Conservation (phyloP, 2,888 invertebrate species). For the Drosophila atroscutellata region DNA sequence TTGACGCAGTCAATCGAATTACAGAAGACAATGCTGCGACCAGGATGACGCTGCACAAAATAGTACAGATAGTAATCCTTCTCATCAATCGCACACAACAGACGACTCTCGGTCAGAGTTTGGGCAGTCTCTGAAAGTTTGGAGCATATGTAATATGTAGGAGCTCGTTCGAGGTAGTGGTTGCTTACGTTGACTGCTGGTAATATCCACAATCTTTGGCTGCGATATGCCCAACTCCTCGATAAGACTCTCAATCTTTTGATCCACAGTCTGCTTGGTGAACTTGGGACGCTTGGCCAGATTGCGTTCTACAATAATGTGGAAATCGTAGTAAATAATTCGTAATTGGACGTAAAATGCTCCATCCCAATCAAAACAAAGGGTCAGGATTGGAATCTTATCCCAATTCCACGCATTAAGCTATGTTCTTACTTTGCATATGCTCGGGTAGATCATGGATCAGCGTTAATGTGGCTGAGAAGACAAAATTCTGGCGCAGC, state of each 20-base stretch:
- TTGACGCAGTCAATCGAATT: slow-evolving; percentile 97
- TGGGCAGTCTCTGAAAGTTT: slow-evolving; percentile 90
- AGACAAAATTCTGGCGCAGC: slow-evolving; percentile 95
- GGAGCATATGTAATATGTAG: background rate
- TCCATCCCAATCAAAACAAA: background rate
- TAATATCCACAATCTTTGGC: slow-evolving; percentile 97
- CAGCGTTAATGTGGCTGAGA: slow-evolving; percentile 98
- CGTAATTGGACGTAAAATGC: background rate
- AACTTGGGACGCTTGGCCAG: slow-evolving; percentile 84
- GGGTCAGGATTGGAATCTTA: background rate
- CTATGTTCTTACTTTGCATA: slow-evolving; percentile 86
- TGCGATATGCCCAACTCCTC: slow-evolving; percentile 93
- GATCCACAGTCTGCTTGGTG: slow-evolving; percentile 89
- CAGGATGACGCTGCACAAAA: slow-evolving; percentile 93
- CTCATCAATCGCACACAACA: slow-evolving; percentile 91
- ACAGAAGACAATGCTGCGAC: slow-evolving; percentile 96
- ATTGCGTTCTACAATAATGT: slow-evolving; percentile 74
- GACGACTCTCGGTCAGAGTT: slow-evolving; percentile 93
- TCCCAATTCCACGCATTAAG: background rate
- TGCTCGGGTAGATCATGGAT: slow-evolving; percentile 94
- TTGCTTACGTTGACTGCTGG: slow-evolving; percentile 88
- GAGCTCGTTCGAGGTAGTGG: accelerated
- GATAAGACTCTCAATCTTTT: slow-evolving; percentile 92
- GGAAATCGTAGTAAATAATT: background rate
- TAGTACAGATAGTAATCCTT: slow-evolving; percentile 98